Conservation (phyloP, 2,797 vertebrate species). For the Falco novaeseelandiae region DNA sequence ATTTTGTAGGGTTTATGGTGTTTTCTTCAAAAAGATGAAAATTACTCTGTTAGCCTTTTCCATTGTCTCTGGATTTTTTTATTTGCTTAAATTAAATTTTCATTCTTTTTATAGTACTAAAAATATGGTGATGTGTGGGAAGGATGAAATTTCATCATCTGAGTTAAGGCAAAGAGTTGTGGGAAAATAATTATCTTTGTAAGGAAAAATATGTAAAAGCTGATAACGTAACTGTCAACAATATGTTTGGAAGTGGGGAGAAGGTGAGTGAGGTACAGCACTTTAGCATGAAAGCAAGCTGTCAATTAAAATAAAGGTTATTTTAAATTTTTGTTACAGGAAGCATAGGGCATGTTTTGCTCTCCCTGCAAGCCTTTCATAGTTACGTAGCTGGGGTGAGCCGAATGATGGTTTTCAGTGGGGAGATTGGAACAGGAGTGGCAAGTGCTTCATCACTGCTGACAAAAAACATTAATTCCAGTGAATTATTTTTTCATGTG, state of each 20-base stretch:
- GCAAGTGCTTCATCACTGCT: too few species aligned
- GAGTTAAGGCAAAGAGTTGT: not conserved
- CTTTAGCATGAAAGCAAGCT: not conserved
- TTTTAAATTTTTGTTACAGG: not conserved
- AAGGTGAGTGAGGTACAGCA: not conserved
- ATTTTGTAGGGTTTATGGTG: too few species aligned
- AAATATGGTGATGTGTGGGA: not conserved
- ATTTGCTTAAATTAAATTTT: not conserved
- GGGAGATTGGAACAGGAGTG: not conserved
- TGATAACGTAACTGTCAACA: rapidly evolving
- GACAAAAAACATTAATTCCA: not conserved
- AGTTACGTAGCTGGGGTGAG: not conserved
- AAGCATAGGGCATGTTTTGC: not conserved
- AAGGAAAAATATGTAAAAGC: not conserved
- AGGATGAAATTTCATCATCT: not conserved
- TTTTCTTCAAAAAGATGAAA: not conserved
- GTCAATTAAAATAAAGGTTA: not conserved
- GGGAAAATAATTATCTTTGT: not conserved
- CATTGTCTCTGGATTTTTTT: not conserved
- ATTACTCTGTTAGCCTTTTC: not conserved
- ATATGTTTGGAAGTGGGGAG: not conserved
- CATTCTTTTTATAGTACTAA: not conserved
- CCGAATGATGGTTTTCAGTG: not conserved
- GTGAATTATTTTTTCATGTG: not conserved
- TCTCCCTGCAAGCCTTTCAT: rapidly evolving